Base-by-base conservation (phyloP, 2,888 invertebrate genomes). In the Ennomos quercinarius region DNA sequence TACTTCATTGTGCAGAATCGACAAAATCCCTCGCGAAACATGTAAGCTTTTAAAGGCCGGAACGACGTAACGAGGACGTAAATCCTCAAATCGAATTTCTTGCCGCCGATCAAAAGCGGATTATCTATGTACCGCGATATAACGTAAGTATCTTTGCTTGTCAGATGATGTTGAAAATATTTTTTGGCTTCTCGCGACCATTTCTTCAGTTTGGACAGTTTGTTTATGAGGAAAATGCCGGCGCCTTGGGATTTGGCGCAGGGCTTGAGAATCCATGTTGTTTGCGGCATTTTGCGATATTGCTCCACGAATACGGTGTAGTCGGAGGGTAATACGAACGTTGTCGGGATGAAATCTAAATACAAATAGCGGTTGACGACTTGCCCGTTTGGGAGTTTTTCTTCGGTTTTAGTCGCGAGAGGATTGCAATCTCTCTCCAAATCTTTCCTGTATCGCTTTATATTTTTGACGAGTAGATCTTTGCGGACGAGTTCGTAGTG, bases 211-310 rank as follows among this genome's bases (percentile, higher is more conserved):
- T 98, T 98, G 5, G 98, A 98, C 53, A 98, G 89, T 89, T 98
- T 98, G 83, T 98, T 99, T 67, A 99, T 97, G 53, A 99, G 93
- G 85, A 98, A 98, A 78, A 99, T 99, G 9, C 98, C 98, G 10
- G 96, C 95, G 0, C 97, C 97, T 82, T 97, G 97, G 1, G 98
- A 98, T 88, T 98, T 97, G 10, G 98, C 98, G 80, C 98, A 98
- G 0, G 99, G 98, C 83, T 98, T 98, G 95, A 98, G 97, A 62
- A 99, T 98, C 98, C 98, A 98, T 0, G 98, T 98, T 68, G 97
- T 97, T 78, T 97, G 96, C 0, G 98, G 98, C 67, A 96, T 96
- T 87, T 97, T 98, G 52, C 98, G 94, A 82, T 98, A 99, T 80
- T 98, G 98, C 80, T 98, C 98, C 0, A 98, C 98, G 86, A 99